A percentile compares a stretch with the other conserved stretches of the same genome.
Conservation (phyloP, 2,888 invertebrate genomes). For the Zaprionus lineosus region DNA sequence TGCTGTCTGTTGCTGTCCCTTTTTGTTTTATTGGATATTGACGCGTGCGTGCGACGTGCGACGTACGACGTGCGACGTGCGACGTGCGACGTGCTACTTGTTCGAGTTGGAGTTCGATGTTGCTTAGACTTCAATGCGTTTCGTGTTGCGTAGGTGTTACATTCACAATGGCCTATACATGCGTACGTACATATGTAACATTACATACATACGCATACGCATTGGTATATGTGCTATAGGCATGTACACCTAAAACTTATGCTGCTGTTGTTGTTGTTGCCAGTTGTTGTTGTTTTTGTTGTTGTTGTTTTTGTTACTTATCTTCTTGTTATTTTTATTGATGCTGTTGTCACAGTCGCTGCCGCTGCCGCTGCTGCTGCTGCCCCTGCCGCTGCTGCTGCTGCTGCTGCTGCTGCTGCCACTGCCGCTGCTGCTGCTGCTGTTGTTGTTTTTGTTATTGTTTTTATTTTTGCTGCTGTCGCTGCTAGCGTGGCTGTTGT, state of each 20-base stretch:
- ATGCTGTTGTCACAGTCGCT: constrained; percentile 1
- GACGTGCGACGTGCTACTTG: too few species aligned
- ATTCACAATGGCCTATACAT: constrained; percentile 43
- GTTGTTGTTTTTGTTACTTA: not conserved
- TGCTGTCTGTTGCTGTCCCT: constrained; percentile 47
- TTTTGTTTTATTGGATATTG: constrained; percentile 39
- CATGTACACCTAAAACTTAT: constrained; percentile 21
- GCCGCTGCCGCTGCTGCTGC: not conserved
- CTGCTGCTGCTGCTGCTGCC: constrained; percentile 13
- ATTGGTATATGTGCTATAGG: constrained; percentile 39
- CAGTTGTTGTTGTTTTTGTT: constrained; percentile 11
- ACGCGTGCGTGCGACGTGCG: constrained; percentile 48
- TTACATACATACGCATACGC: constrained; percentile 48
- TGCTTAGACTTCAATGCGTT: constrained; percentile 53
- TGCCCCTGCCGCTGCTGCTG: constrained; percentile 5
- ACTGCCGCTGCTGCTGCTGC: not conserved
- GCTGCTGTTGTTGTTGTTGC: constrained; percentile 3
- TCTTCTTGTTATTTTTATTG: not conserved
- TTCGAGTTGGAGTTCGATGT: not conserved
- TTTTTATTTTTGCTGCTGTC: constrained; percentile 1
- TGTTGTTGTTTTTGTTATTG: constrained; percentile 4
- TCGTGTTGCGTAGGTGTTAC: constrained; percentile 60
- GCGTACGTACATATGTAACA: constrained; percentile 39
- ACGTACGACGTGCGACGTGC: too few species aligned
- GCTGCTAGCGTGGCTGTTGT: constrained; percentile 12